phyloP scores from a whole-genome alignment of 2,797 vertebrate genomes.

The Anomalospiza imberbis region DNA sequence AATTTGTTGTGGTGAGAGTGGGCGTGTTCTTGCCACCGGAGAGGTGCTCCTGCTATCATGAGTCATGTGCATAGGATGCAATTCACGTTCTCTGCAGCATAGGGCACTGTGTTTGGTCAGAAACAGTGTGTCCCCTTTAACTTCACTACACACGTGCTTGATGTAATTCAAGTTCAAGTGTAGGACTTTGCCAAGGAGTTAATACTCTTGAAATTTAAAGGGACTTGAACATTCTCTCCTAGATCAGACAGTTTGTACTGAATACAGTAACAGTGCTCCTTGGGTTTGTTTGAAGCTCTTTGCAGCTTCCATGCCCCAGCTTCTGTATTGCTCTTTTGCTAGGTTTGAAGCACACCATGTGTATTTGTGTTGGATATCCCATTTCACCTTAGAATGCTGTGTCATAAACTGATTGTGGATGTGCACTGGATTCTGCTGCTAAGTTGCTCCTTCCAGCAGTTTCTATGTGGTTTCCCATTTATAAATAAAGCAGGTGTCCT shows the following conservation, averaged over 20 bases:
- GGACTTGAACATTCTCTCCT: neutral
- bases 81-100: rapidly evolving
- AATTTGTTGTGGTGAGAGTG: neutral
- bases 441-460: neutral
- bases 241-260: neutral
- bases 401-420: neutral
- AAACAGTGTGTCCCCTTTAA: neutral
- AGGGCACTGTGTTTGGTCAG: neutral
- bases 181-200: neutral
- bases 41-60: rapidly evolving
- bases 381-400: neutral
- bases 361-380: neutral
- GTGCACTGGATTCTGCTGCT: neutral
- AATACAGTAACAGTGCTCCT: neutral
- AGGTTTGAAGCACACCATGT: neutral
- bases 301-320: neutral
- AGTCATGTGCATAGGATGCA: rapidly evolving
- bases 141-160: rapidly evolving
- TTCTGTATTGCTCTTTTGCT: neutral
- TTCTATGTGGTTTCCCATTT: neutral
- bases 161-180: neutral
- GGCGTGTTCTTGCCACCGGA: neutral
- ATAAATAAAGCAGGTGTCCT: neutral
- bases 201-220: neutral
- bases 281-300: neutral